Evolutionary conservation across 2,113 vertebrate genomes (phyloP).

Genomic region (Clinocottus analis): DNA sequence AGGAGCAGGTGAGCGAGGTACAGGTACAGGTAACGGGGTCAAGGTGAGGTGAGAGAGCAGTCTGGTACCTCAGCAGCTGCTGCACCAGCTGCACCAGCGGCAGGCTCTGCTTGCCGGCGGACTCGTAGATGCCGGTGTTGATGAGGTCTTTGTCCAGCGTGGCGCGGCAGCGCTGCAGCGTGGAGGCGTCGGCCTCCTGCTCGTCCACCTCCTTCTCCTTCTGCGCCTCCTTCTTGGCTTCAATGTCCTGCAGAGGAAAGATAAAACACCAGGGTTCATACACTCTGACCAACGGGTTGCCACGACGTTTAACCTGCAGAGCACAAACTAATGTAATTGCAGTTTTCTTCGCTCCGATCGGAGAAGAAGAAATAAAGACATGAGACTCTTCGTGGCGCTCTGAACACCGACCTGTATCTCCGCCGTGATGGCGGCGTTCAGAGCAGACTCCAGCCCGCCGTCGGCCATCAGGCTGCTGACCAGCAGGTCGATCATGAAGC

Average conservation of each 20-base stretch:
- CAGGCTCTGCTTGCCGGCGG: slow-evolving; percentile 93
- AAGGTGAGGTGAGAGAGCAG: too few species aligned
- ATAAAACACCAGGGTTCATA: too few species aligned
- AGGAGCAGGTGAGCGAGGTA: too few species aligned
- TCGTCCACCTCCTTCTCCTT: slow-evolving; percentile 99
- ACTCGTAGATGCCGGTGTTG: slow-evolving; percentile 97
- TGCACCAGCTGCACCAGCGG: slow-evolving; percentile 97
- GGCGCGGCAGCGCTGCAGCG: slow-evolving; percentile 92
- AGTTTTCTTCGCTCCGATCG: too few species aligned
- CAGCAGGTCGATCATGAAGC: slow-evolving; percentile 97
- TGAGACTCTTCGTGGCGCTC: neutral
- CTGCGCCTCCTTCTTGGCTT: slow-evolving; percentile 98
- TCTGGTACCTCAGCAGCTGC: slow-evolving; percentile 91
- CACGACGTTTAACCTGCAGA: too few species aligned
- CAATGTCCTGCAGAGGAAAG: slow-evolving; percentile 88
- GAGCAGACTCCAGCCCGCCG: slow-evolving; percentile 94
- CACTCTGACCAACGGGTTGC: too few species aligned
- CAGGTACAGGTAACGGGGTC: too few species aligned
- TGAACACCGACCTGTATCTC: slow-evolving; percentile 91
- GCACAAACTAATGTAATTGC: too few species aligned
- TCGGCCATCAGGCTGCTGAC: slow-evolving; percentile 99
- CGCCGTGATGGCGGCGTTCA: slow-evolving; percentile 95
- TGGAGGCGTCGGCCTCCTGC: slow-evolving; percentile 95
- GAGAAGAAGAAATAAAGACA: too few species aligned
- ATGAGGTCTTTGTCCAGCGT: slow-evolving; percentile 97